Conservation (phyloP, 2,797 vertebrate species). For the Orestias chungarensis region DNA sequence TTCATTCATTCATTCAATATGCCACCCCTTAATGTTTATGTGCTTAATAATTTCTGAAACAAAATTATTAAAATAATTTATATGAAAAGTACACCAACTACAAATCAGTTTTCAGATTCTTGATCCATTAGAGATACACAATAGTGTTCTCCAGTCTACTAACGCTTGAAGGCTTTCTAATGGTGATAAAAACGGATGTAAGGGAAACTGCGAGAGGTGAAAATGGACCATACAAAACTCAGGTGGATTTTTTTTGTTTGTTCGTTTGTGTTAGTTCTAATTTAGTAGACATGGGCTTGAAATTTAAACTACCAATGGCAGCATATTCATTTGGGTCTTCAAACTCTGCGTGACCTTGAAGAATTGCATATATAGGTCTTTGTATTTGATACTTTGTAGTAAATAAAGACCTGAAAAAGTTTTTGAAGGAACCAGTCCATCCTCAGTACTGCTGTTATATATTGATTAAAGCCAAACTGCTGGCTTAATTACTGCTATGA, state of each 20-base stretch:
- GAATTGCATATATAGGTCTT: background rate
- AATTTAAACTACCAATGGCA: background rate
- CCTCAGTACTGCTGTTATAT: slow-evolving; percentile 56
- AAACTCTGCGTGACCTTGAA: background rate
- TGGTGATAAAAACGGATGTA: background rate
- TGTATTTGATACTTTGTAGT: background rate
- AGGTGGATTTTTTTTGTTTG: no score
- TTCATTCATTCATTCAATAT: no score
- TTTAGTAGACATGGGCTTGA: background rate
- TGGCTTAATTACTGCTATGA: slow-evolving; percentile 74
- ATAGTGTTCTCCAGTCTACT: background rate
- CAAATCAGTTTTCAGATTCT: background rate
- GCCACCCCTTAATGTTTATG: background rate
- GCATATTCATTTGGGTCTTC: background rate
- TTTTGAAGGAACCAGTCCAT: background rate
- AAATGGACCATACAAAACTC: background rate
- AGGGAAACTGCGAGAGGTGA: background rate
- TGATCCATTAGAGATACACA: background rate
- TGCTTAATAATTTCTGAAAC: background rate
- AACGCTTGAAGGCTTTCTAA: background rate
- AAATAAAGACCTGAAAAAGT: slow-evolving; percentile 1
- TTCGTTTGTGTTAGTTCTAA: no score
- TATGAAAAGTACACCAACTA: background rate
- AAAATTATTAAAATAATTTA: background rate
- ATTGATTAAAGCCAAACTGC: slow-evolving; percentile 76